Evolutionary conservation across 2,113 vertebrate genomes (phyloP).

Genomic region (Steatornis caripensis): DNA sequence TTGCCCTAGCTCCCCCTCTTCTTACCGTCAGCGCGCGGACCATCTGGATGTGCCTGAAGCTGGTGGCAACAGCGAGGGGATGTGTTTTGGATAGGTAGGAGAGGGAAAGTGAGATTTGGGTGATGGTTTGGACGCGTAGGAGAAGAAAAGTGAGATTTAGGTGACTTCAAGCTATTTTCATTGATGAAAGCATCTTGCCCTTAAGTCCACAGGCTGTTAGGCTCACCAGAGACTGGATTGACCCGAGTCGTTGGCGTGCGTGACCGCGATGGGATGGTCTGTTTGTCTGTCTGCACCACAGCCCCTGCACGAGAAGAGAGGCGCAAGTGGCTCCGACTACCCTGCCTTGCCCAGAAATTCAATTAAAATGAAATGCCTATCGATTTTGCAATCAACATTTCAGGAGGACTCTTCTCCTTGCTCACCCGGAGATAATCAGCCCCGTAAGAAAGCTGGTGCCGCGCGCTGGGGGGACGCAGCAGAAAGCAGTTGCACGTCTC

Average conservation of each 20-base stretch:
- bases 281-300: background rate
- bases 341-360: background rate
- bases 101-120: background rate
- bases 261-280: background rate
- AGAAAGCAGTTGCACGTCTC: background rate
- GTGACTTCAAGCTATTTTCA: background rate
- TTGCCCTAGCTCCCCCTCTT: background rate
- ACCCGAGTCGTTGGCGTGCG: fast-evolving
- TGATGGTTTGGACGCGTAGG: background rate
- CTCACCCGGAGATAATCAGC: background rate
- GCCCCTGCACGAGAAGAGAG: background rate
- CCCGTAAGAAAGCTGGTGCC: background rate
- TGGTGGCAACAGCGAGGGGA: background rate
- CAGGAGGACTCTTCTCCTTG: background rate
- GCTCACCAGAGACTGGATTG: background rate
- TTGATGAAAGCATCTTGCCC: background rate
- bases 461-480: fast-evolving
- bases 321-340: background rate
- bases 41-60: fast-evolving
- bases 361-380: background rate
- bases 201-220: background rate
- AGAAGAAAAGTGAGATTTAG: background rate
- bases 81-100: background rate
- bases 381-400: background rate
- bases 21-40: fast-evolving